Percentiles rank a stretch among this genome's conserved stretches.
Conservation (phyloP, 2,888 invertebrate species). For the Gastrophysa polygoni region DNA sequence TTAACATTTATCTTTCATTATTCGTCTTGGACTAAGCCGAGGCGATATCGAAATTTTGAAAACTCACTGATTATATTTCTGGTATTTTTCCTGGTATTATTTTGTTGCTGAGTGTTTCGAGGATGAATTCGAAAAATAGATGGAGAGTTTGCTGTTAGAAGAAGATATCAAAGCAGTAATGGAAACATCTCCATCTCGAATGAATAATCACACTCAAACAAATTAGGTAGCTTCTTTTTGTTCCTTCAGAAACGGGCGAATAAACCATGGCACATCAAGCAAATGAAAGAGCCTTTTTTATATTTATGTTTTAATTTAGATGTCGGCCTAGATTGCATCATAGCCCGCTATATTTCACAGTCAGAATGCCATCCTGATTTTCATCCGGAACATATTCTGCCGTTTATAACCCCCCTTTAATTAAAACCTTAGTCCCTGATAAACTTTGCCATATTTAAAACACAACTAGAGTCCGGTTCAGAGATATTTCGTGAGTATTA, state of each 20-base stretch:
- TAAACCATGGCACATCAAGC: background rate
- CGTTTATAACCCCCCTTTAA: conserved; percentile 31
- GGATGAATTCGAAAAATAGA: too few relatives aligned
- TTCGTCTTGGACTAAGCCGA: too few relatives aligned
- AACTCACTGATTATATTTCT: too few relatives aligned
- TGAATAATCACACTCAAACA: background rate
- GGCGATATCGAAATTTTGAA: too few relatives aligned
- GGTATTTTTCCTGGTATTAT: too few relatives aligned
- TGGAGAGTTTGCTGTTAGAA: too few relatives aligned
- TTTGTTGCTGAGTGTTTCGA: too few relatives aligned
- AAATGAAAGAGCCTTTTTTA: conserved; percentile 3
- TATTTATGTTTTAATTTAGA: conserved; percentile 22
- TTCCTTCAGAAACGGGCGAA: background rate
- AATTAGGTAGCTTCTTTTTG: background rate
- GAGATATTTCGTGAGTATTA: conserved; percentile 33
- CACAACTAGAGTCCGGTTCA: conserved; percentile 31
- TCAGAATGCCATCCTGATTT: conserved; percentile 4
- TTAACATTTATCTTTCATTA: too few relatives aligned
- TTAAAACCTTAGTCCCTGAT: conserved; percentile 37
- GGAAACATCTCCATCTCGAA: background rate
- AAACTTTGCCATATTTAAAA: conserved; percentile 37
- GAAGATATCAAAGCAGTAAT: too few relatives aligned
- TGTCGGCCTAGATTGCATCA: conserved; percentile 12
- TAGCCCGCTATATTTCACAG: conserved; percentile 7
- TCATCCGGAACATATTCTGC: conserved; percentile 22